phyloP scores from a whole-genome alignment of 1,140 invertebrate species.

The Bicyclus anynana region DNA sequence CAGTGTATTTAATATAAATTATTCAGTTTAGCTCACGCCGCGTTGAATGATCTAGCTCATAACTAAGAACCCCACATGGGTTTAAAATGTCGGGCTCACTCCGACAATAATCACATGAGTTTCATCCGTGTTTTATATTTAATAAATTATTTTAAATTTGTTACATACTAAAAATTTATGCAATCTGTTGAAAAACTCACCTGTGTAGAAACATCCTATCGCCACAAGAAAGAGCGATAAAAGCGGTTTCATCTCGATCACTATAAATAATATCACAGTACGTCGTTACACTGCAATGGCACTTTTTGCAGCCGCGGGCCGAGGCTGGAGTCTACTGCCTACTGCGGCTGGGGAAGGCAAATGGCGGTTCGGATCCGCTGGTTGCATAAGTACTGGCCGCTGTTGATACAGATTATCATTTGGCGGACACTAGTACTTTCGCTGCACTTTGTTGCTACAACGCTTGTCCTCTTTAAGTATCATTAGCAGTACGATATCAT shows the following conservation, averaged over 20 bases:
- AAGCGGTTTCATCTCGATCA: conserved; percentile 25
- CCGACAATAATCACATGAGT: no score
- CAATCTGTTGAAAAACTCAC: conserved; percentile 9
- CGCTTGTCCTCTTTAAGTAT: conserved; percentile 32
- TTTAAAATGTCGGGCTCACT: no score
- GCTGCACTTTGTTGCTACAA: conserved; percentile 54
- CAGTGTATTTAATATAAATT: no score
- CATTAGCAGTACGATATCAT: background rate
- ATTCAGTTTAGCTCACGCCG: no score
- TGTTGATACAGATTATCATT: conserved; percentile 74
- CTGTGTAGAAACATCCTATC: conserved; percentile 28
- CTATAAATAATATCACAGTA: conserved; percentile 34
- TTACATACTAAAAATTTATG: background rate
- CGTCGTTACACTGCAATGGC: conserved; percentile 40
- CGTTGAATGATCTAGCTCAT: no score
- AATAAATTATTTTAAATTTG: no score
- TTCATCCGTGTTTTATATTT: no score
- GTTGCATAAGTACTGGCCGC: conserved; percentile 66
- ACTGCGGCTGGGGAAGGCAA: conserved; percentile 52
- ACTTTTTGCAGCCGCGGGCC: conserved; percentile 34
- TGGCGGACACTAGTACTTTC: conserved; percentile 73
- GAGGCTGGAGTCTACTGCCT: conserved; percentile 32
- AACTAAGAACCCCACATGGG: no score
- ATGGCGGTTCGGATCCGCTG: conserved; percentile 38
- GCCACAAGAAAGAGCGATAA: conserved; percentile 33